phyloP scores from a whole-genome alignment of 2,888 invertebrate genomes.

The Sarcophaga carnaria region DNA sequence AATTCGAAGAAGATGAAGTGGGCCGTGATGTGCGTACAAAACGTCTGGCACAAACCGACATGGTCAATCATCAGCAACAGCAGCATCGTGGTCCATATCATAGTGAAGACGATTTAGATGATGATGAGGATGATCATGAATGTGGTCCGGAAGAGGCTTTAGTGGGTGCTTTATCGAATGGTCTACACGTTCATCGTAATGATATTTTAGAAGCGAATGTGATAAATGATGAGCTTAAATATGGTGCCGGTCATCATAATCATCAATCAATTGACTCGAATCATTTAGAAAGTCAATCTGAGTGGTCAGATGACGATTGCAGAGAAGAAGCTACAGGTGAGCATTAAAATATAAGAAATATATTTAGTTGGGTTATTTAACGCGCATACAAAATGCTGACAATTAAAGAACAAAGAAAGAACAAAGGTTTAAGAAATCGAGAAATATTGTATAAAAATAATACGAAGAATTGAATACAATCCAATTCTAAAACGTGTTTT shows the following conservation, averaged over 20 bases:
- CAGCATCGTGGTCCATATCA: too few relatives aligned
- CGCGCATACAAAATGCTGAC: too few relatives aligned
- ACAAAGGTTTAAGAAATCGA: too few relatives aligned
- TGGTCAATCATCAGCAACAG: slow-evolving; percentile 56
- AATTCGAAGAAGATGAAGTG: slow-evolving; percentile 81
- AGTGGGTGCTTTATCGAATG: slow-evolving; percentile 69
- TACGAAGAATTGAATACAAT: not conserved
- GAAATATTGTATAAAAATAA: too few relatives aligned
- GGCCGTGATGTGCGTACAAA: slow-evolving; percentile 79
- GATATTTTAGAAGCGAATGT: slow-evolving; percentile 79
- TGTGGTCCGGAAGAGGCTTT: slow-evolving; percentile 67
- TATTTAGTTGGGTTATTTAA: too few relatives aligned
- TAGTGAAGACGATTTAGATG: slow-evolving; percentile 70
- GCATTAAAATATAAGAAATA: not conserved
- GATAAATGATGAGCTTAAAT: slow-evolving; percentile 82
- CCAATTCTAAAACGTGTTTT: not conserved
- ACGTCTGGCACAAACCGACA: slow-evolving; percentile 68
- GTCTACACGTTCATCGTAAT: slow-evolving; percentile 64
- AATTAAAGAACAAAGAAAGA: too few relatives aligned
- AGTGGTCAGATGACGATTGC: slow-evolving; percentile 88
- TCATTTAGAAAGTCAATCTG: slow-evolving; percentile 89
- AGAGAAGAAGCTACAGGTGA: slow-evolving; percentile 85
- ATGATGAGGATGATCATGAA: slow-evolving; percentile 71
- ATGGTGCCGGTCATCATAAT: slow-evolving; percentile 81
- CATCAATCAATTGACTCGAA: slow-evolving; percentile 81